Evolutionary conservation across 2,113 vertebrate species (phyloP).

Genomic region (Kryptolebias marmoratus): DNA sequence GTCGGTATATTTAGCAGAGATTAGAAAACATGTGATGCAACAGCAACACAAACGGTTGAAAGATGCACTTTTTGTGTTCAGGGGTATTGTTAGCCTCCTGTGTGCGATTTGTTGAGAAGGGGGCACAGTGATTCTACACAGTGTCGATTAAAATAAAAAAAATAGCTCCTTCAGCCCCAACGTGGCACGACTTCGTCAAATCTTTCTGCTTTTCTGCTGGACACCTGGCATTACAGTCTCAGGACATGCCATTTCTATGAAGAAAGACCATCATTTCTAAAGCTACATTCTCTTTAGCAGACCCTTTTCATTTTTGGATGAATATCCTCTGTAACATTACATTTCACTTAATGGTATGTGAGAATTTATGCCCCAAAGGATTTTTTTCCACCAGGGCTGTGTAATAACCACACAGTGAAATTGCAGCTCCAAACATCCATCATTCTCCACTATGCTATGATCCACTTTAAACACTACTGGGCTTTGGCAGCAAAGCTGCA

Average conservation of each 20-base stretch:
- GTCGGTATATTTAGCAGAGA: constrained; percentile 70
- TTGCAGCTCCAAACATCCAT: constrained; percentile 51
- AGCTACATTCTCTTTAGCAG: constrained; percentile 22
- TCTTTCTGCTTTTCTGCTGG: constrained; percentile 13
- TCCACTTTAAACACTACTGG: constrained; percentile 62
- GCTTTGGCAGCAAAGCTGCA: constrained; percentile 59
- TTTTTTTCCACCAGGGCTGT: constrained; percentile 31
- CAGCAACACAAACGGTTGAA: constrained; percentile 56
- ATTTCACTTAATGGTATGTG: constrained; percentile 59
- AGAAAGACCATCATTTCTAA: constrained; percentile 30
- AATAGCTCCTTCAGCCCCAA: constrained; percentile 42
- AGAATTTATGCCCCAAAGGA: constrained; percentile 49
- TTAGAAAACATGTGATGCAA: constrained; percentile 70
- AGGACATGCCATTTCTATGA: constrained; percentile 21
- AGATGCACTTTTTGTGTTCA: constrained; percentile 53
- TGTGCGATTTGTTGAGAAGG: constrained; percentile 36
- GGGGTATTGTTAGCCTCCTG: constrained; percentile 28
- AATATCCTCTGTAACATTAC: constrained; percentile 51
- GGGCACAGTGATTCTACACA: constrained; percentile 16
- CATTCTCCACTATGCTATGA: constrained; percentile 47
- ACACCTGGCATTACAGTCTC: constrained; percentile 2
- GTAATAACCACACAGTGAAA: constrained; percentile 55
- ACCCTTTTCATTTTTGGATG: constrained; percentile 41
- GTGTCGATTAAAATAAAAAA: constrained; percentile 37
- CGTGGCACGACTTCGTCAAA: neutral